Evolutionary conservation across 2,113 vertebrate species (phyloP).

Genomic region (Lamprotornis superbus): DNA sequence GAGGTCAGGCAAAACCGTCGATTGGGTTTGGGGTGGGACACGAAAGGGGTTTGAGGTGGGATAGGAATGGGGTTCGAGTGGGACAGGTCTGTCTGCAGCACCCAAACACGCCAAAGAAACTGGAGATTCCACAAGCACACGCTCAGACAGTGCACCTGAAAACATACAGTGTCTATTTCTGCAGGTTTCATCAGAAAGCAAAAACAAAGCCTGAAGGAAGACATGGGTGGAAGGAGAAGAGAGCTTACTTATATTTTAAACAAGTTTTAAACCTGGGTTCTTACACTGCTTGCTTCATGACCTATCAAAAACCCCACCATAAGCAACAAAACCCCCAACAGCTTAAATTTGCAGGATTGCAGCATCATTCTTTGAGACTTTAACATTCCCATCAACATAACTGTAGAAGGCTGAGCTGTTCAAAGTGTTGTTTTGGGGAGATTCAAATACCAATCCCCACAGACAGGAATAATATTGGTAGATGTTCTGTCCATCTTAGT

Average conservation of each 20-base stretch:
- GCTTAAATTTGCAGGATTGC: neutral
- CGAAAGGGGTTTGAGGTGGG: neutral
- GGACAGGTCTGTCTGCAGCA: neutral
- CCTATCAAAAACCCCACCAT: neutral
- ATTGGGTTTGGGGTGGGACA: neutral
- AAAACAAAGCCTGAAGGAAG: neutral
- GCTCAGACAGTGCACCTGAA: neutral
- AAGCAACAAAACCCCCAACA: neutral
- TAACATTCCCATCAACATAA: neutral
- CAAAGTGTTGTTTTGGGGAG: neutral
- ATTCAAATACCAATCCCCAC: neutral
- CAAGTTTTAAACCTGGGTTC: neutral
- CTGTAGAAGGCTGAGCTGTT: neutral
- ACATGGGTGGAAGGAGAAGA: neutral
- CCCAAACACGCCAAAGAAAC: neutral
- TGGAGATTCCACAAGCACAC: neutral
- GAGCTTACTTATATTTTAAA: neutral
- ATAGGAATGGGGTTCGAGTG: neutral
- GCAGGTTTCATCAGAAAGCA: neutral
- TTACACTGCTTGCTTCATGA: neutral
- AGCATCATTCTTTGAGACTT: neutral
- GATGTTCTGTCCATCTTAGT: neutral
- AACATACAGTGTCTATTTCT: neutral
- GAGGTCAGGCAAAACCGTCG: neutral
- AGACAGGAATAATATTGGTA: neutral